Conservation (phyloP, 2,888 invertebrate species). For the Nephrotoma appendiculata region DNA sequence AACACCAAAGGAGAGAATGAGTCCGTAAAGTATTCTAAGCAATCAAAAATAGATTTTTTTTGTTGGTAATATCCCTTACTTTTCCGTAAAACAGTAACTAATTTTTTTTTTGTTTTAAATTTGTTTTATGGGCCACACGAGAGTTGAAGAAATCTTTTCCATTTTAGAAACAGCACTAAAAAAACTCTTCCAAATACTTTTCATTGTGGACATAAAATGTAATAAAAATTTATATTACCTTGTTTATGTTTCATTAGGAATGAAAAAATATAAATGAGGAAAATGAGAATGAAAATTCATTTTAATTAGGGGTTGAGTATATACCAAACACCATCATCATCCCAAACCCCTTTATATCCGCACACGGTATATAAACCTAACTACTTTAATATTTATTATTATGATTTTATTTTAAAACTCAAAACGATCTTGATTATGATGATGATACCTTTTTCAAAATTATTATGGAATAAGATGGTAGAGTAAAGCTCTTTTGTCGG, state of each 20-base stretch:
- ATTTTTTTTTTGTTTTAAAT: not conserved
- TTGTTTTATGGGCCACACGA: not conserved
- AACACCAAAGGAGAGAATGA: not conserved
- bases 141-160: not conserved
- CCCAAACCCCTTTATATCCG: not conserved
- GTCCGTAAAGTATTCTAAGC: not conserved
- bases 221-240: not conserved
- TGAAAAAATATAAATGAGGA: not conserved
- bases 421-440: not conserved
- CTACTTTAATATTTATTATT: not conserved
- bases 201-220: not conserved
- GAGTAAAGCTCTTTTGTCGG: not conserved
- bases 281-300: not conserved
- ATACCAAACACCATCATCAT: not conserved
- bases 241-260: not conserved
- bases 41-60: not conserved
- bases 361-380: not conserved
- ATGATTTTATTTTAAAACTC: not conserved
- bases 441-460: not conserved
- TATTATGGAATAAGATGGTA: too few relatives aligned
- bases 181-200: not conserved
- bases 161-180: not conserved
- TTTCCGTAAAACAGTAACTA: not conserved
- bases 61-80: not conserved
- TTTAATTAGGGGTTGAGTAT: not conserved